Evolutionary conservation across 2,888 invertebrate genomes (phyloP).

Genomic region (Mimachlamys varia): DNA sequence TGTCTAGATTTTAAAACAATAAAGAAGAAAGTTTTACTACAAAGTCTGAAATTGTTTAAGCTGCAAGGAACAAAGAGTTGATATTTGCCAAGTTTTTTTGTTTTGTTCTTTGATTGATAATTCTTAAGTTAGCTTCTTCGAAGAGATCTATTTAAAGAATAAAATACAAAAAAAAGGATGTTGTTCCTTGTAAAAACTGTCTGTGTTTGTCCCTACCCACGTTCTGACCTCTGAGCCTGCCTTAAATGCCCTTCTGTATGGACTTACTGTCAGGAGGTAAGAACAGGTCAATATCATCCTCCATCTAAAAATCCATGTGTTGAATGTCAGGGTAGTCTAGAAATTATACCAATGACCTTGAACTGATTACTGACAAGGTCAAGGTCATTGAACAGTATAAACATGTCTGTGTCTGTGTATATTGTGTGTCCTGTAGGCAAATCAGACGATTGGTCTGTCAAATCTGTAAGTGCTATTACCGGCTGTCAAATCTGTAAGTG

Average conservation of each 20-base stretch:
- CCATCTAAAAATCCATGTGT: background rate
- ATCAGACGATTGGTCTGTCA: background rate
- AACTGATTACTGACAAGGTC: background rate
- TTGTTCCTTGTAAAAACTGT: no score
- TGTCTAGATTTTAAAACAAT: background rate
- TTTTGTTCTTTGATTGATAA: no score
- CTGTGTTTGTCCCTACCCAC: background rate
- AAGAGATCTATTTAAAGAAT: no score
- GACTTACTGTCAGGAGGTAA: background rate
- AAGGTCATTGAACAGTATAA: background rate
- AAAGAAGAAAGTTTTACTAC: background rate
- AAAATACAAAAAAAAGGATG: no score
- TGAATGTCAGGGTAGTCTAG: background rate
- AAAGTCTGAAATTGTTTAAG: no score
- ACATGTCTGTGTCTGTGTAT: background rate
- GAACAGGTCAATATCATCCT: background rate
- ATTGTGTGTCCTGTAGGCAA: background rate
- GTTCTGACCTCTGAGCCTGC: background rate
- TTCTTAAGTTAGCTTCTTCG: no score
- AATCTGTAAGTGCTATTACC: background rate
- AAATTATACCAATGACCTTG: conserved; percentile 21
- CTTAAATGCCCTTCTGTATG: background rate
- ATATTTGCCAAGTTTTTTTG: no score
- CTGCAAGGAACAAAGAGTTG: no score
- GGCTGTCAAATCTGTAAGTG: background rate